Evolutionary conservation across 2,113 vertebrate genomes (phyloP).

Genomic region (Heterocephalus glaber): DNA sequence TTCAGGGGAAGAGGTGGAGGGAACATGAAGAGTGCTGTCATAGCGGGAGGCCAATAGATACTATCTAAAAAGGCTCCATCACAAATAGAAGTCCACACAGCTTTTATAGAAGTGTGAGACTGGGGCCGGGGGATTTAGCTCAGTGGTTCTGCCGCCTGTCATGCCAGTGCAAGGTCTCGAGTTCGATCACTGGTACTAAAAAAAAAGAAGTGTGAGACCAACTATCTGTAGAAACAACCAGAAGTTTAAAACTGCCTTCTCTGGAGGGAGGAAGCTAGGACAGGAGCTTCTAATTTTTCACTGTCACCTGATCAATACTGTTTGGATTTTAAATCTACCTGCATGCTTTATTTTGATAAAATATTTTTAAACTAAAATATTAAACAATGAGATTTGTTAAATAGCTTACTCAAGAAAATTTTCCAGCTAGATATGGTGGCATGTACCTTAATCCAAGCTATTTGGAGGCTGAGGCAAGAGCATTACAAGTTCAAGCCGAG

Average conservation of each 20-base stretch:
- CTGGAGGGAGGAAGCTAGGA: neutral
- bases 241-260: neutral
- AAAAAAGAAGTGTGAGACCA: too few species aligned
- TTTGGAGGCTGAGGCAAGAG: neutral
- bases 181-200: too few species aligned
- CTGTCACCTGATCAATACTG: neutral
- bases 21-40: neutral
- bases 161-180: too few species aligned
- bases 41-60: neutral
- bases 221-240: neutral
- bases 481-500: neutral
- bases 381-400: neutral
- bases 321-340: slow-evolving; percentile 1
- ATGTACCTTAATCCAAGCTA: neutral
- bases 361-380: neutral
- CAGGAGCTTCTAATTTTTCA: neutral
- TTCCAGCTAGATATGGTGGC: neutral
- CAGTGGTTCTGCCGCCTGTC: too few species aligned
- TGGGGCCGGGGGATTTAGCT: too few species aligned
- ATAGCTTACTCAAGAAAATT: neutral
- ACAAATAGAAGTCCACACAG: neutral
- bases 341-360: neutral
- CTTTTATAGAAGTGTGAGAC: neutral
- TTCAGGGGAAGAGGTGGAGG: rapidly evolving
- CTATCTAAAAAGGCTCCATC: neutral